Conservation (phyloP, 2,888 invertebrate species). For the Heteromurus nitidus region DNA sequence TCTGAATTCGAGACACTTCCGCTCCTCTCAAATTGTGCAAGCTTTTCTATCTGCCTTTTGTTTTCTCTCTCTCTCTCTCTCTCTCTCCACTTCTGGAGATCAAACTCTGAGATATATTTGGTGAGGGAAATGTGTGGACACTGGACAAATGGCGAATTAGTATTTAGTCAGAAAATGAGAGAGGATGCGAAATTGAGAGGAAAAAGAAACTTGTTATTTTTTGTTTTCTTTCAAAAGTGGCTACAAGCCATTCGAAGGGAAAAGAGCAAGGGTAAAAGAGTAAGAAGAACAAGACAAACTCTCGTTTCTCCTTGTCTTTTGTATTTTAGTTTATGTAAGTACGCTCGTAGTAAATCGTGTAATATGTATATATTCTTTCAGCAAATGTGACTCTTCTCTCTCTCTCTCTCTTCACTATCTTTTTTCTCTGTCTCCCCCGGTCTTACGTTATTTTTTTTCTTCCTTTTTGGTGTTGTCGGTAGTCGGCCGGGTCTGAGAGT, state of each 20-base stretch:
- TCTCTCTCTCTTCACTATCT: slow-evolving; percentile 8
- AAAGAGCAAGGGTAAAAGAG: slow-evolving; percentile 12
- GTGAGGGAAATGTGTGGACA: too few relatives aligned
- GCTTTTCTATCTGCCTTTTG: background rate
- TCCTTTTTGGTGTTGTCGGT: slow-evolving; percentile 33
- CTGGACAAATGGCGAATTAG: too few relatives aligned
- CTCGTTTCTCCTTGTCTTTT: background rate
- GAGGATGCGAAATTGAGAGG: too few relatives aligned
- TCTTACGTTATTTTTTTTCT: background rate
- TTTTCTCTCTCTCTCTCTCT: background rate
- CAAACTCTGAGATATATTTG: background rate
- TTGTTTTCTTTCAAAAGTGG: too few relatives aligned
- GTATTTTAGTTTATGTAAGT: slow-evolving; percentile 10
- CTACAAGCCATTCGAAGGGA: too few relatives aligned
- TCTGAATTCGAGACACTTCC: background rate
- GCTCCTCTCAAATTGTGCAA: slow-evolving; percentile 11
- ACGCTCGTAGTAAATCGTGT: slow-evolving; percentile 12
- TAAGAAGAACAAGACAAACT: background rate
- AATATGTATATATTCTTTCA: background rate
- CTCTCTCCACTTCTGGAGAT: background rate
- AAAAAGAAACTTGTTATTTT: too few relatives aligned
- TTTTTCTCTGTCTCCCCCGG: slow-evolving; percentile 35
- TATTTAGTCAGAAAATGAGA: too few relatives aligned
- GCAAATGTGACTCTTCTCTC: slow-evolving; percentile 30
- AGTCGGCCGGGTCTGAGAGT: slow-evolving; percentile 60